These are phyloP conservation scores for Catagonus wagneri DNA, from an alignment of 2,113 vertebrate species.

Conservation along the genomic window DNA sequence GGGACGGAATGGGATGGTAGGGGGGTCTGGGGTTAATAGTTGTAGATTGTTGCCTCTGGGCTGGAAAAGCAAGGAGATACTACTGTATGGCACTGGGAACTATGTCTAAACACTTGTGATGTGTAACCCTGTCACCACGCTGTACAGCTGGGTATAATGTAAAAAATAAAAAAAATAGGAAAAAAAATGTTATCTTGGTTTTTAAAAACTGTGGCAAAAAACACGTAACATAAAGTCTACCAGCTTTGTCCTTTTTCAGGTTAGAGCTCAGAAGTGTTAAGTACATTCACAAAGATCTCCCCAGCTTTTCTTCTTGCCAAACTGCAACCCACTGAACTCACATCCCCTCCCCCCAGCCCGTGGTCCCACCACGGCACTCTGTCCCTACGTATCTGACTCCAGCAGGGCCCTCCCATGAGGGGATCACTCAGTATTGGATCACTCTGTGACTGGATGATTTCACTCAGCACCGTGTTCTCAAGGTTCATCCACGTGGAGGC, in stretches of 20 bases:
- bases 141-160: too few relatives aligned
- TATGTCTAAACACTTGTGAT: too few relatives aligned
- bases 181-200: neutral
- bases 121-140: too few relatives aligned
- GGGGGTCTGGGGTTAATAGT: too few relatives aligned
- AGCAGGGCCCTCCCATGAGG: neutral
- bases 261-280: neutral
- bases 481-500: neutral
- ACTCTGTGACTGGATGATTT: neutral
- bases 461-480: fast-evolving
- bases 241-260: neutral
- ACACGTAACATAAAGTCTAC: neutral
- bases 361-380: too few relatives aligned
- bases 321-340: neutral
- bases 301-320: neutral
- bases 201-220: neutral
- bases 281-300: neutral
- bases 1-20: too few relatives aligned
- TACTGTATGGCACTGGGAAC: too few relatives aligned
- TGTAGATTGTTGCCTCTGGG: too few relatives aligned
- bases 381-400: neutral
- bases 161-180: too few relatives aligned
- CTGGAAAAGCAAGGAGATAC: too few relatives aligned
- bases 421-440: too few relatives aligned
- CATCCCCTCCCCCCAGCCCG: neutral